phyloP scores from a whole-genome alignment of 2,113 vertebrate species.

The Kryptolebias marmoratus region DNA sequence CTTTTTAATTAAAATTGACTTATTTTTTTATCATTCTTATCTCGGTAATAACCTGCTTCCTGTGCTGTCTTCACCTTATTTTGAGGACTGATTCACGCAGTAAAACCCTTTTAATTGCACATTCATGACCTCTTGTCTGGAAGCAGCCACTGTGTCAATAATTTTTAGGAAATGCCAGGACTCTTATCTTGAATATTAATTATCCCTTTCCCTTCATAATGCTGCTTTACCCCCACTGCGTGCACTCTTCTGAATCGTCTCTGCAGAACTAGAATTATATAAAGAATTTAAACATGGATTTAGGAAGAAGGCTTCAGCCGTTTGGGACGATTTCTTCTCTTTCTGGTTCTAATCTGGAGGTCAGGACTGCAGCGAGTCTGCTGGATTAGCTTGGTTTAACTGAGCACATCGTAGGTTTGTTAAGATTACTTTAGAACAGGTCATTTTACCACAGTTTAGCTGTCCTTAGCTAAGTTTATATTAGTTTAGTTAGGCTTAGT shows the following conservation, averaged over 20 bases:
- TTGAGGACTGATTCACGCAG: slow-evolving; percentile 28
- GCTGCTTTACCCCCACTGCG: slow-evolving; percentile 27
- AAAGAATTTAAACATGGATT: neutral
- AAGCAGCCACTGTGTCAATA: slow-evolving; percentile 65
- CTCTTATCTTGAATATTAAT: slow-evolving; percentile 64
- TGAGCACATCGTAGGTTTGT: too few relatives aligned
- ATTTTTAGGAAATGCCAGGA: slow-evolving; percentile 57
- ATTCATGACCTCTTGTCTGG: slow-evolving; percentile 63
- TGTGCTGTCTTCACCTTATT: slow-evolving; percentile 17
- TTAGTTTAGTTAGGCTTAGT: too few relatives aligned
- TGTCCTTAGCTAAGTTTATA: too few relatives aligned
- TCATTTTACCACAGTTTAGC: too few relatives aligned
- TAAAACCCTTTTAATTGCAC: slow-evolving; percentile 63
- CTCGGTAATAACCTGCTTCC: slow-evolving; percentile 31
- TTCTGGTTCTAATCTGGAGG: too few relatives aligned
- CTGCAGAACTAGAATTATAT: slow-evolving; percentile 2
- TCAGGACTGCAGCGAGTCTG: too few relatives aligned
- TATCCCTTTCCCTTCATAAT: slow-evolving; percentile 10
- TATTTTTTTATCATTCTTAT: slow-evolving; percentile 63
- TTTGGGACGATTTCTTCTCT: too few relatives aligned
- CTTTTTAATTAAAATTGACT: slow-evolving; percentile 70
- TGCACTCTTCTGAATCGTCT: slow-evolving; percentile 10
- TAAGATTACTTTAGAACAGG: too few relatives aligned
- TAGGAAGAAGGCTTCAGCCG: too few relatives aligned
- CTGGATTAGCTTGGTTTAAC: too few relatives aligned